Evolutionary conservation across 2,797 vertebrate genomes (phyloP), one percentile per base, ranked within the genome.

Genomic region (Sciurus carolinensis): DNA sequence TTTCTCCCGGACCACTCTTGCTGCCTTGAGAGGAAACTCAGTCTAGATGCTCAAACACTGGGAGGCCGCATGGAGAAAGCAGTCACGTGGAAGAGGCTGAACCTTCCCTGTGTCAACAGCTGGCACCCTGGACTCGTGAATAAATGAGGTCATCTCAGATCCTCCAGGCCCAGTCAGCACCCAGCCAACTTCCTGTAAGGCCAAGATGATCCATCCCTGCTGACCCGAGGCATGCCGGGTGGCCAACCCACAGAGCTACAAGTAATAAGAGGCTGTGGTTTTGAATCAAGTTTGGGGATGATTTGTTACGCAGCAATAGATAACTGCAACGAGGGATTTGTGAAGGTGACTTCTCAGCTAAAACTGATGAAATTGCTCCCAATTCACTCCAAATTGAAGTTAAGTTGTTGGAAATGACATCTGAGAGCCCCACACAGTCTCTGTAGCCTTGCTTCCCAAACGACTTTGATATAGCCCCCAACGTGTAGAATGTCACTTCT

Each of bases 311-410:
- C 54, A 83, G 92, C 39, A 20, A 52, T 28, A 59, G 73, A 30
- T 66, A 87, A 81, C 64, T 18, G 39, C 50, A 77, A 52, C 42
- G 57, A 17, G 44, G 2, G 2, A 2, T 13, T 76, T 75, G 22
- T 6, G 20, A 7, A 42, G 42, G 62, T 7, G 57, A 39, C 71
- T 85, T 90, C 59, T 82, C 47, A 39, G 22, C 42, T 28, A 17
- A 13, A 33, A 50, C 52, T 76, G 90, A 91, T 57, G 94, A 86
- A 97, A 95, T 50, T 44, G 62, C 62, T 90, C 94, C 42, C 12
- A 57, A 7, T 66, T 73, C 66, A 22, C 9, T 90, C 75, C 44
- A 30, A 92, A 90, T 26, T 90, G 95, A 95, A 97, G 76, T 47
- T 11, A n/a, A 95, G 69, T 0, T 3, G 71, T 83, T 62, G 0